Conservation (phyloP, 2,888 invertebrate genomes). For the Elysia crispata region DNA sequence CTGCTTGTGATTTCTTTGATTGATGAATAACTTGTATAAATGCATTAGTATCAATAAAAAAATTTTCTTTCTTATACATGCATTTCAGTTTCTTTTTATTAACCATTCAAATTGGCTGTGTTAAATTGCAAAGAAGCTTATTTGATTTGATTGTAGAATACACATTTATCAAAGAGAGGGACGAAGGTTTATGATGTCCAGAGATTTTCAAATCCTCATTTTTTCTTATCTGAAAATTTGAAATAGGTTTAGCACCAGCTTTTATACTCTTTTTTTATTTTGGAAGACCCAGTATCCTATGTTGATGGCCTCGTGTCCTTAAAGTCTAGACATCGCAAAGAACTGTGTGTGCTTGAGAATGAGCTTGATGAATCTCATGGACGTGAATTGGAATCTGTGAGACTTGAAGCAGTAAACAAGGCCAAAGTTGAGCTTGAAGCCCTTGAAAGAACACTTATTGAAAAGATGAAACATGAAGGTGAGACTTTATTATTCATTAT, state of each 20-base stretch:
- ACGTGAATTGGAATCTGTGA: constrained; percentile 61
- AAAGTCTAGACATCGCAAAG: constrained; percentile 67
- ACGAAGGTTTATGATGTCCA: too few relatives aligned
- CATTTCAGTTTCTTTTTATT: too few relatives aligned
- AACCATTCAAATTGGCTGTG: too few relatives aligned
- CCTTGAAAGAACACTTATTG: constrained; percentile 54
- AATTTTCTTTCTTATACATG: too few relatives aligned
- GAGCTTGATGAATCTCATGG: constrained; percentile 71
- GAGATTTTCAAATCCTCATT: neutral
- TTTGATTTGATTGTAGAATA: too few relatives aligned
- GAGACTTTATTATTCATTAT: constrained; percentile 20
- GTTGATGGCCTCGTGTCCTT: constrained; percentile 62
- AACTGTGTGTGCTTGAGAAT: constrained; percentile 66
- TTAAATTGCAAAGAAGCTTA: too few relatives aligned
- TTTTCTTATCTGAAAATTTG: neutral
- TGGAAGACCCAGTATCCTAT: constrained; percentile 67
- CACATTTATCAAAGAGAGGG: too few relatives aligned
- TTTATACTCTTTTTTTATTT: neutral
- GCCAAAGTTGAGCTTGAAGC: constrained; percentile 61
- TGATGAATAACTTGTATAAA: too few relatives aligned
- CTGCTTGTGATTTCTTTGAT: too few relatives aligned
- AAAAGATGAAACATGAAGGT: constrained; percentile 60
- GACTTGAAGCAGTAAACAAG: constrained; percentile 58
- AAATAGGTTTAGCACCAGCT: neutral
- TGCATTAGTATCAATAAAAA: too few relatives aligned